Evolutionary conservation across 1,140 invertebrate species (phyloP).

Genomic region (Pogonus chalceus): DNA sequence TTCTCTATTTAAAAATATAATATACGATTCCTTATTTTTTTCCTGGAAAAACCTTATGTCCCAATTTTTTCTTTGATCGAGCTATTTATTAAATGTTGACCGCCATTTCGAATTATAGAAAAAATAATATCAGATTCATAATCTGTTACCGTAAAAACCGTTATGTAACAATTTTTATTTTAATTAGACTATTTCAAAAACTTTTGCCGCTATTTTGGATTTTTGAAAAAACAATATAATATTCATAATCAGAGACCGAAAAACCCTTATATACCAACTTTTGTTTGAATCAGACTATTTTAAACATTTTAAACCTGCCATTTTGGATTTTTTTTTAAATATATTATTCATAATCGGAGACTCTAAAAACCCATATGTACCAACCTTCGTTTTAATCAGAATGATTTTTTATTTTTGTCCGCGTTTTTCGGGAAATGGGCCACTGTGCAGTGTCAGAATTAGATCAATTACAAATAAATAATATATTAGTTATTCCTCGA

Average conservation of each 20-base stretch:
- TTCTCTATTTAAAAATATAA: neutral
- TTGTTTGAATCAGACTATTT: too few relatives aligned
- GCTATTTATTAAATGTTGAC: neutral
- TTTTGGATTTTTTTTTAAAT: too few relatives aligned
- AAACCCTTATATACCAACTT: too few relatives aligned
- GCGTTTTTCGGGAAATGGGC: too few relatives aligned
- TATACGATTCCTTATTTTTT: neutral
- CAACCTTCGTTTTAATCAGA: too few relatives aligned
- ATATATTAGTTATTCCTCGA: too few relatives aligned
- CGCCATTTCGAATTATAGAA: neutral
- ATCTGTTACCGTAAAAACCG: too few relatives aligned
- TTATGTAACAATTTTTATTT: neutral
- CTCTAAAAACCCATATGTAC: neutral
- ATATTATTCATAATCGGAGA: too few relatives aligned
- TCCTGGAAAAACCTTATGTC: neutral
- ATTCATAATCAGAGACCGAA: neutral
- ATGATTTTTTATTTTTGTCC: neutral
- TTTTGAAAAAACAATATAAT: neutral
- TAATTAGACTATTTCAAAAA: neutral
- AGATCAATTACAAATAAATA: too few relatives aligned
- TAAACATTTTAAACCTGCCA: too few relatives aligned
- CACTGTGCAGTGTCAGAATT: too few relatives aligned
- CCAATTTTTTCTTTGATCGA: neutral
- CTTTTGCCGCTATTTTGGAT: neutral
- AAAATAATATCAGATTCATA: too few relatives aligned